These are phyloP conservation scores for Melitaea cinxia DNA, from an alignment of 1,140 invertebrate species.

Conservation along the genomic window DNA sequence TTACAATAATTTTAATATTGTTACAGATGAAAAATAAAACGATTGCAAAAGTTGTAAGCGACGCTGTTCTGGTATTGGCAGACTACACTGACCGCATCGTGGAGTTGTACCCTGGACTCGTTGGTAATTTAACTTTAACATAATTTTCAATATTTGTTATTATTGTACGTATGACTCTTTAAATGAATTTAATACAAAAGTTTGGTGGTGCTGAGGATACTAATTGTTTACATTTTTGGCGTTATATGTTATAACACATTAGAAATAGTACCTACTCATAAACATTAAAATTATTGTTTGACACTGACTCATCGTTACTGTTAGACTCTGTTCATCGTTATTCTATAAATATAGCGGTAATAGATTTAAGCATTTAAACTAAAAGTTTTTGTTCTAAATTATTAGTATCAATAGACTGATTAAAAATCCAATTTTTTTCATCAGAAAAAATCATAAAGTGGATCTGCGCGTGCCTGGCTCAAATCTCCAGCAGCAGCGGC, in stretches of 20 bases:
- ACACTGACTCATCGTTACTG: too few species aligned
- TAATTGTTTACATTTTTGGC: too few species aligned
- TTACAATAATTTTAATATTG: slow-evolving; percentile 23
- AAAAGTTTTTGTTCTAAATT: too few species aligned
- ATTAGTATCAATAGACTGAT: background rate
- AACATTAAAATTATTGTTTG: too few species aligned
- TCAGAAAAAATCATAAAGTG: slow-evolving; percentile 75
- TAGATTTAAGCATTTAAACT: too few species aligned
- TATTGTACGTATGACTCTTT: background rate
- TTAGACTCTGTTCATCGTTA: too few species aligned
- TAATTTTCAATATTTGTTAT: background rate
- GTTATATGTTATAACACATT: too few species aligned
- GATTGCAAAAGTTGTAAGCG: slow-evolving; percentile 93
- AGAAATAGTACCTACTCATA: too few species aligned
- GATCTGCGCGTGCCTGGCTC: slow-evolving; percentile 75
- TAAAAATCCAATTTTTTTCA: slow-evolving; percentile 23
- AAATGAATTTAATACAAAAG: too few species aligned
- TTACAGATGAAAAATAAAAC: slow-evolving; percentile 91
- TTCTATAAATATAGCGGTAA: too few species aligned
- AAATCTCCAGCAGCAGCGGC: slow-evolving; percentile 64
- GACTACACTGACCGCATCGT: slow-evolving; percentile 90
- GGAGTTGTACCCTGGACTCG: slow-evolving; percentile 89
- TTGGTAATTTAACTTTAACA: slow-evolving; percentile 80
- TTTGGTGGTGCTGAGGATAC: too few species aligned
- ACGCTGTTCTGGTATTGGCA: slow-evolving; percentile 90